A percentile compares a stretch with the other conserved stretches of the same genome.
Conservation (phyloP, 2,113 vertebrate genomes). For the Erpornis zantholeuca region DNA sequence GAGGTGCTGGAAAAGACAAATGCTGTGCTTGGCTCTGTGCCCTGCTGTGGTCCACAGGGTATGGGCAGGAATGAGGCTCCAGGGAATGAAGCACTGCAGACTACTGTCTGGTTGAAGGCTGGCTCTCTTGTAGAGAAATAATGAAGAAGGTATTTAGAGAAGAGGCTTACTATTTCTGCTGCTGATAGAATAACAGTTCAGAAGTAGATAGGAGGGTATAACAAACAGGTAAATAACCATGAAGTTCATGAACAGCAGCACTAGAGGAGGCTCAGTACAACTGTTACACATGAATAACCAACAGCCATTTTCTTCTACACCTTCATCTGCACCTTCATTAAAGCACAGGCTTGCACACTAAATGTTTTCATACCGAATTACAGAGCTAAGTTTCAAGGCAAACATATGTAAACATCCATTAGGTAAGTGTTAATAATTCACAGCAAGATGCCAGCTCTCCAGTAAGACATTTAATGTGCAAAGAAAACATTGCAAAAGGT, state of each 20-base stretch:
- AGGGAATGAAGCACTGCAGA: not conserved
- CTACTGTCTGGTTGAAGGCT: not conserved
- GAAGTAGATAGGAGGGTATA: not conserved
- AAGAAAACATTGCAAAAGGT: not conserved
- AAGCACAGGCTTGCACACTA: not conserved
- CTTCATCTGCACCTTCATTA: not conserved
- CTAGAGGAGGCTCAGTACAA: not conserved
- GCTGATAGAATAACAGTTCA: not conserved
- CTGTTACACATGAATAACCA: not conserved
- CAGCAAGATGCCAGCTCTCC: not conserved
- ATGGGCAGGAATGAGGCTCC: not conserved
- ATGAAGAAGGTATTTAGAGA: not conserved
- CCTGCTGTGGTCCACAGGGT: not conserved
- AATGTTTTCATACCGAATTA: not conserved
- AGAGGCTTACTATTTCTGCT: not conserved
- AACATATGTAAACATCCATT: slow-evolving; percentile 15
- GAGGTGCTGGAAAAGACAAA: not conserved
- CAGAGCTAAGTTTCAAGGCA: slow-evolving; percentile 20
- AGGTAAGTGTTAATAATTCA: slow-evolving; percentile 51
- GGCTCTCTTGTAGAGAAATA: not conserved
- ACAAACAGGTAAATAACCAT: not conserved
- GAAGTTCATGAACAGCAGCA: not conserved
- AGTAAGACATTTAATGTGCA: not conserved
- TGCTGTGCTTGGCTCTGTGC: not conserved
- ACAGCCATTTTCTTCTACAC: not conserved